Conservation (phyloP, 2,888 invertebrate species). For the Lutraria lutraria region DNA sequence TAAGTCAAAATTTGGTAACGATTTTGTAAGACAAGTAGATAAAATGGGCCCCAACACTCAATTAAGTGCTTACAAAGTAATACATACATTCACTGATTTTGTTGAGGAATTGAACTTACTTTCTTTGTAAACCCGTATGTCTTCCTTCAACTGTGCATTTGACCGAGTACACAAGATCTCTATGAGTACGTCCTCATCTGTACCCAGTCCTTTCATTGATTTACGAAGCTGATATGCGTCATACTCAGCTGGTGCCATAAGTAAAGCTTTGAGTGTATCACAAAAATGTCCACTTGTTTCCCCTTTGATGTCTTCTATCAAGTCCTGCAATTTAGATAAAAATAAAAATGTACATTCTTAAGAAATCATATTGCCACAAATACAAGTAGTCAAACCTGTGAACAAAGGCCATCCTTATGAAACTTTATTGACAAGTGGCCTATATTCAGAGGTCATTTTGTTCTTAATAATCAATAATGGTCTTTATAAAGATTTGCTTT, state of each 20-base stretch:
- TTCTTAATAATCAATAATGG: no score
- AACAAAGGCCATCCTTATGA: no score
- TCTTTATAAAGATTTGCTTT: no score
- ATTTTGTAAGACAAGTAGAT: no score
- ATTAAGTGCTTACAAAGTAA: no score
- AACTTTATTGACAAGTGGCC: no score
- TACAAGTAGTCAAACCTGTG: no score
- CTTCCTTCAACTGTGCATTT: slow-evolving; percentile 85
- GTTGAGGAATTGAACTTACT: slow-evolving; percentile 78
- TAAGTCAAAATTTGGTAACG: no score
- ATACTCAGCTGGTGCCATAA: slow-evolving; percentile 85
- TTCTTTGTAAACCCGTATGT: slow-evolving; percentile 84
- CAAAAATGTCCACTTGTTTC: slow-evolving; percentile 84
- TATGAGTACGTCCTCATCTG: slow-evolving; percentile 86
- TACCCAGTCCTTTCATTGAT: slow-evolving; percentile 87
- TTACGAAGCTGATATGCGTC: slow-evolving; percentile 85
- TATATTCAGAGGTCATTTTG: no score
- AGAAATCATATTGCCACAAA: no score
- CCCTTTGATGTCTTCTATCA: slow-evolving; percentile 83
- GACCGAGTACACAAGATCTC: slow-evolving; percentile 87
- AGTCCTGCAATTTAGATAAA: slow-evolving; percentile 77
- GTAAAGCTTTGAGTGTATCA: slow-evolving; percentile 82
- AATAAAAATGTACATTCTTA: not conserved
- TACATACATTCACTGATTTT: no score
- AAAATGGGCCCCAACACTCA: no score